Evolutionary conservation across 2,888 invertebrate species (phyloP).

Genomic region (Nymphalis urticae): DNA sequence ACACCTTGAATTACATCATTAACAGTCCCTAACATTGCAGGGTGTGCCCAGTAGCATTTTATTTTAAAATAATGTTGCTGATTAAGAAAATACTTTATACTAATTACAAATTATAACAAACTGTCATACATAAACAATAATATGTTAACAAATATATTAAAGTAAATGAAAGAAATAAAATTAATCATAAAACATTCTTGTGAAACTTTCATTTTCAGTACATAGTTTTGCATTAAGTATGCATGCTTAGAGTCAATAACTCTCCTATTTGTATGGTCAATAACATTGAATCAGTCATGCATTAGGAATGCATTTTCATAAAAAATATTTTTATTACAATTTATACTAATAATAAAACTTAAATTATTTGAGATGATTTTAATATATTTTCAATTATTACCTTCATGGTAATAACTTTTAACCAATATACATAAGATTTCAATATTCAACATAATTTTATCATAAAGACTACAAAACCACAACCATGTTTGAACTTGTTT

Average conservation of each 20-base stretch:
- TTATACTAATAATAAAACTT: background rate
- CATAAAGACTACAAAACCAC: slow-evolving; percentile 1
- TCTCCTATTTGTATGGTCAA: slow-evolving; percentile 22
- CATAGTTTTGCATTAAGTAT: slow-evolving; percentile 19
- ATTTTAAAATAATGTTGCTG: no score
- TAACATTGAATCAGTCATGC: slow-evolving; percentile 29
- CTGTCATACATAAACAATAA: no score
- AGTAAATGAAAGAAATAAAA: no score
- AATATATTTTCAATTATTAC: background rate
- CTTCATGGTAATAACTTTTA: background rate
- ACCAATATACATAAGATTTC: background rate
- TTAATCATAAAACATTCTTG: slow-evolving; percentile 13
- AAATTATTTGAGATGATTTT: background rate
- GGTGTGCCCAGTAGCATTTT: no score
- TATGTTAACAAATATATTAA: no score
- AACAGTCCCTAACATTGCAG: no score
- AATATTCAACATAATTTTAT: background rate
- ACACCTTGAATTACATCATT: no score
- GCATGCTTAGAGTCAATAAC: slow-evolving; percentile 28
- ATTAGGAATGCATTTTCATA: slow-evolving; percentile 17
- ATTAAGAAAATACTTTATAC: no score
- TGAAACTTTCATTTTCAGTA: slow-evolving; percentile 26
- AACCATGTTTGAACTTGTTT: slow-evolving; percentile 26
- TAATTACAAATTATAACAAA: no score
- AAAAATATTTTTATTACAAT: background rate